phyloP scores from a whole-genome alignment of 2,888 invertebrate species.

The Diabrotica balteata region DNA sequence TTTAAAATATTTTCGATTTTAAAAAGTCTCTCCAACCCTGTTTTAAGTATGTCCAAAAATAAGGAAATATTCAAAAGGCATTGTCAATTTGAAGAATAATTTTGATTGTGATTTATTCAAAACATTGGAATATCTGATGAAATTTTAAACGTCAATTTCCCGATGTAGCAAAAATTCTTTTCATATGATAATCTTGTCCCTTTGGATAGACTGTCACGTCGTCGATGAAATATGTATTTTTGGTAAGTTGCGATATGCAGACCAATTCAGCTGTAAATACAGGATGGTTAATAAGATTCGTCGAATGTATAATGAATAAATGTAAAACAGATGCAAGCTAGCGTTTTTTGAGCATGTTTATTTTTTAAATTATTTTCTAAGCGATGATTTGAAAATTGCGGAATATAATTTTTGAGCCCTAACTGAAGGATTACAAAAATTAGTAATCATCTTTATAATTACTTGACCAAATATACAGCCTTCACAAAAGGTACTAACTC shows the following conservation, averaged over 20 bases:
- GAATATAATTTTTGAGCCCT: too few species aligned
- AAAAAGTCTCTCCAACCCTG: neutral
- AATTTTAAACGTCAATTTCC: constrained; percentile 30
- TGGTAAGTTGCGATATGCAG: constrained; percentile 9
- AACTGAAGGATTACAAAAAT: too few species aligned
- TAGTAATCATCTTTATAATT: too few species aligned
- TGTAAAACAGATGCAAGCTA: neutral
- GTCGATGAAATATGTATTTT: constrained; percentile 21
- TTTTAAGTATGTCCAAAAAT: constrained; percentile 5
- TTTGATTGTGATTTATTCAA: constrained; percentile 27
- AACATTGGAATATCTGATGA: constrained; percentile 31
- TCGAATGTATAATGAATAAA: constrained; percentile 5
- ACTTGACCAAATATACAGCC: too few species aligned
- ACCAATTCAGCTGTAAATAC: constrained; percentile 5
- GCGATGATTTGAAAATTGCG: too few species aligned
- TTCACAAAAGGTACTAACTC: too few species aligned
- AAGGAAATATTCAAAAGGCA: constrained; percentile 25
- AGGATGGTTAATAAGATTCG: constrained; percentile 15
- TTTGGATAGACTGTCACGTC: constrained; percentile 13
- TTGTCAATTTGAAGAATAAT: constrained; percentile 23
- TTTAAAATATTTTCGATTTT: too few species aligned
- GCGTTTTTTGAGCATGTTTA: too few species aligned
- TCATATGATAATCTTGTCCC: constrained; percentile 20
- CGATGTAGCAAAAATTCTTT: constrained; percentile 25
- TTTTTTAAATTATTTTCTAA: too few species aligned